Percentiles rank a stretch among this genome's conserved stretches.
Evolutionary conservation across 2,797 vertebrate species (phyloP).

Genomic region (Liparis tanakae): DNA sequence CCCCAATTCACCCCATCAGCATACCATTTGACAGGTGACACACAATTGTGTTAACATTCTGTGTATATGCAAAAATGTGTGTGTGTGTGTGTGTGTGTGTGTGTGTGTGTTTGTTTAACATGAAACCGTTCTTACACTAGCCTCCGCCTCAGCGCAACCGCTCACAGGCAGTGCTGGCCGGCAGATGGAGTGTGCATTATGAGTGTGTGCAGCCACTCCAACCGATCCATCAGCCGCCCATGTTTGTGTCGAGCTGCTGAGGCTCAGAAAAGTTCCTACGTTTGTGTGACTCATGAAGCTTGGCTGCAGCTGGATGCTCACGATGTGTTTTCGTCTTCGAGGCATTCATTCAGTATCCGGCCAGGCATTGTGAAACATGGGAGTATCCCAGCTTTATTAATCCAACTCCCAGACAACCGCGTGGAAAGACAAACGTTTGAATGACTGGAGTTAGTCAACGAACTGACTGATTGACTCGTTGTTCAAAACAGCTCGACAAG

Average conservation of each 20-base stretch:
- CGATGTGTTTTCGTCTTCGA: slow-evolving; percentile 60
- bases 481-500: slow-evolving; percentile 30
- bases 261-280: slow-evolving; percentile 52
- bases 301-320: slow-evolving; percentile 49
- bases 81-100: not conserved
- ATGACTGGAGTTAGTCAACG: slow-evolving; percentile 45
- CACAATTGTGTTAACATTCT: not conserved
- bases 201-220: slow-evolving; percentile 26
- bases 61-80: not conserved
- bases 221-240: slow-evolving; percentile 49
- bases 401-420: slow-evolving; percentile 61
- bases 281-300: slow-evolving; percentile 65
- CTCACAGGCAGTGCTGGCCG: slow-evolving; percentile 23
- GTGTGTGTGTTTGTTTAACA: not conserved
- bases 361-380: slow-evolving; percentile 76
- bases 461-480: slow-evolving; percentile 47
- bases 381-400: slow-evolving; percentile 71
- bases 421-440: slow-evolving; percentile 42
- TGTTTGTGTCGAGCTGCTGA: slow-evolving; percentile 47
- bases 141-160: slow-evolving; percentile 2
- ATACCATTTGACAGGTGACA: not conserved
- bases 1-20: not conserved
- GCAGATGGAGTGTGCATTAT: slow-evolving; percentile 34
- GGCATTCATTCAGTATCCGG: slow-evolving; percentile 45
- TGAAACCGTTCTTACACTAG: slow-evolving; percentile 13